These are phyloP conservation scores for Drosophila sucinea DNA, from an alignment of 1,140 invertebrate species.

Conservation along the genomic window DNA sequence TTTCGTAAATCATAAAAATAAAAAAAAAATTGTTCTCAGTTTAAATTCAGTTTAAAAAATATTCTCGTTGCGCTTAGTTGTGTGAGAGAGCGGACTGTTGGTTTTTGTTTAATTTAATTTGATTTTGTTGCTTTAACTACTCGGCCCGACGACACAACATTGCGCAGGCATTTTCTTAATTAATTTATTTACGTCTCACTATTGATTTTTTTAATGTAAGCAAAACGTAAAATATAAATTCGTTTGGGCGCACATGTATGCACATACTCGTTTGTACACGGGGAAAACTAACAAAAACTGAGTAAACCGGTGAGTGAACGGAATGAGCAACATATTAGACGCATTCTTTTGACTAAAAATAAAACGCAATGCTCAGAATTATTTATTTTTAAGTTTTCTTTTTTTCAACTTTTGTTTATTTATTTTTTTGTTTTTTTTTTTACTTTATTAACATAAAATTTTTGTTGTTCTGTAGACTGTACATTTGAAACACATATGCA, in stretches of 20 bases:
- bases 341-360: constrained; percentile 35
- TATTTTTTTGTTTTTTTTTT: constrained; percentile 27
- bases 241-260: constrained; percentile 2
- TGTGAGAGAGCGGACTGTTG: constrained; percentile 33
- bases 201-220: constrained; percentile 64
- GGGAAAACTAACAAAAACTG: constrained; percentile 56
- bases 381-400: constrained; percentile 21
- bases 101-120: constrained; percentile 40
- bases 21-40: constrained; percentile 60
- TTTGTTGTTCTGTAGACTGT: background rate
- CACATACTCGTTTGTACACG: constrained; percentile 20
- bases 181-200: constrained; percentile 59
- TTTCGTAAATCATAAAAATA: constrained; percentile 55
- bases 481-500: constrained; percentile 5
- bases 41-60: constrained; percentile 61
- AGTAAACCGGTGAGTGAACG: constrained; percentile 29
- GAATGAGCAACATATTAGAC: constrained; percentile 3
- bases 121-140: constrained; percentile 11
- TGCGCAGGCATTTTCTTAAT: constrained; percentile 59
- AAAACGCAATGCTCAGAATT: constrained; percentile 32
- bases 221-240: constrained; percentile 38
- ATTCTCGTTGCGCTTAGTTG: constrained; percentile 53
- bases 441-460: constrained; percentile 9
- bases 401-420: constrained; percentile 45
- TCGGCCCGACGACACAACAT: constrained; percentile 22